Conservation (phyloP, 2,888 invertebrate species). For the Azorinus chamasolen region DNA sequence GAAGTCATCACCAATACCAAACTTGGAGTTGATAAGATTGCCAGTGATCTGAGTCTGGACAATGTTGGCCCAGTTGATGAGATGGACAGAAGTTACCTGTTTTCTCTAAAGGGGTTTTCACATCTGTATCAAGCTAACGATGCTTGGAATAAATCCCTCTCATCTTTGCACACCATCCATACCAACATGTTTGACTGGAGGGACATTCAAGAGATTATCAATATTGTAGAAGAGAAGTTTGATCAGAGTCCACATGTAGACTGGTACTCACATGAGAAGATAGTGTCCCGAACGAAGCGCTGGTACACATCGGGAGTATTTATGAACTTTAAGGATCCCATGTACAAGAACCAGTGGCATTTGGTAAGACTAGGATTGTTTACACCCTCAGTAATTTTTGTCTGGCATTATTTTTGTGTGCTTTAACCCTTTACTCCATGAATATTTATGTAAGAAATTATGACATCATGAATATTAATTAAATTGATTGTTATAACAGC, state of each 20-base stretch:
- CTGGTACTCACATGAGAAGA: conserved; percentile 78
- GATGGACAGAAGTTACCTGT: conserved; percentile 57
- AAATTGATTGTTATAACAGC: too few relatives aligned
- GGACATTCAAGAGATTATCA: conserved; percentile 16
- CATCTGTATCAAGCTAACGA: too few relatives aligned
- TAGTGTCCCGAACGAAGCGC: conserved; percentile 70
- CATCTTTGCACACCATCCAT: too few relatives aligned
- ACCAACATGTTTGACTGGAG: conserved; percentile 2
- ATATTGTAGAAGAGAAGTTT: conserved; percentile 61
- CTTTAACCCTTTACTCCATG: too few relatives aligned
- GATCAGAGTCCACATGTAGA: conserved; percentile 69
- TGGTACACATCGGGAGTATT: background rate
- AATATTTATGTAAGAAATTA: too few relatives aligned
- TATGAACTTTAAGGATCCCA: conserved; percentile 79
- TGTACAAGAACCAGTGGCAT: conserved; percentile 84
- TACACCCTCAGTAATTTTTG: too few relatives aligned
- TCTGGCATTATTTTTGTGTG: too few relatives aligned
- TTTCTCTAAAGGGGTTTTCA: conserved; percentile 35
- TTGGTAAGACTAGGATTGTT: conserved; percentile 73
- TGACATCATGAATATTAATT: too few relatives aligned
- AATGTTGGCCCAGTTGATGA: conserved; percentile 69
- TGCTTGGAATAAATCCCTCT: too few relatives aligned
- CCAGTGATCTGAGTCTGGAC: conserved; percentile 62
- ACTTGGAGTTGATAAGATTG: conserved; percentile 41
- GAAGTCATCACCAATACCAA: conserved; percentile 2